Evolutionary conservation across 2,113 vertebrate species (phyloP).

Genomic region (Tiliqua scincoides): DNA sequence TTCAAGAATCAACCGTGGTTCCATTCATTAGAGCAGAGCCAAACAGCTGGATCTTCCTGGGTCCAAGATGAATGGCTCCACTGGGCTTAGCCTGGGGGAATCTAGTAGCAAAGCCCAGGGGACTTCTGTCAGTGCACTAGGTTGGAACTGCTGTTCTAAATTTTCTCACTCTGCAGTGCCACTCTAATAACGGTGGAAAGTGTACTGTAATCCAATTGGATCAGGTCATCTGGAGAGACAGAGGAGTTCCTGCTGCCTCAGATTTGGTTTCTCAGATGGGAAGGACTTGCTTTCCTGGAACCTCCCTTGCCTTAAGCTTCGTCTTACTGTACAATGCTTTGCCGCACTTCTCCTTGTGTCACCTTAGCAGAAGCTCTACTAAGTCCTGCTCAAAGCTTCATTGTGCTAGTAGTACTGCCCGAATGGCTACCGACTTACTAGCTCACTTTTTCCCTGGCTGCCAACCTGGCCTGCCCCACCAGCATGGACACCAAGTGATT

Average conservation of each 20-base stretch:
- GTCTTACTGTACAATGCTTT: constrained; percentile 1
- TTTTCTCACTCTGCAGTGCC: too few relatives aligned
- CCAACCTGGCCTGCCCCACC: not conserved
- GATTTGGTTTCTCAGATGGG: not conserved
- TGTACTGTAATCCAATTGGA: too few relatives aligned
- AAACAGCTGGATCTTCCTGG: not conserved
- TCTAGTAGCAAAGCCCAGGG: not conserved
- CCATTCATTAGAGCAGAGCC: not conserved
- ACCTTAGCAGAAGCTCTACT: not conserved
- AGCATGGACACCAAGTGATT: too few relatives aligned
- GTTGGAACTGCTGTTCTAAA: too few relatives aligned
- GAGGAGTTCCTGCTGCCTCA: not conserved
- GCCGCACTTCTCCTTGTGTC: not conserved
- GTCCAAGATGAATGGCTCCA: not conserved
- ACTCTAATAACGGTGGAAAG: not conserved
- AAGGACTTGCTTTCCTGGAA: too few relatives aligned
- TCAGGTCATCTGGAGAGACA: not conserved
- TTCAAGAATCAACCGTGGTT: not conserved
- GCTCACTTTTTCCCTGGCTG: not conserved
- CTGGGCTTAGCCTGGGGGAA: not conserved
- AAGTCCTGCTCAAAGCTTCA: not conserved
- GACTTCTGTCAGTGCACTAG: too few relatives aligned
- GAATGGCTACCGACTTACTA: not conserved
- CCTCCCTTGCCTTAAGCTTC: not conserved
- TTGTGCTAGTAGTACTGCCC: not conserved